These are phyloP conservation scores for Cygnus olor DNA, from an alignment of 2,797 vertebrate genomes.

Conservation along the genomic window DNA sequence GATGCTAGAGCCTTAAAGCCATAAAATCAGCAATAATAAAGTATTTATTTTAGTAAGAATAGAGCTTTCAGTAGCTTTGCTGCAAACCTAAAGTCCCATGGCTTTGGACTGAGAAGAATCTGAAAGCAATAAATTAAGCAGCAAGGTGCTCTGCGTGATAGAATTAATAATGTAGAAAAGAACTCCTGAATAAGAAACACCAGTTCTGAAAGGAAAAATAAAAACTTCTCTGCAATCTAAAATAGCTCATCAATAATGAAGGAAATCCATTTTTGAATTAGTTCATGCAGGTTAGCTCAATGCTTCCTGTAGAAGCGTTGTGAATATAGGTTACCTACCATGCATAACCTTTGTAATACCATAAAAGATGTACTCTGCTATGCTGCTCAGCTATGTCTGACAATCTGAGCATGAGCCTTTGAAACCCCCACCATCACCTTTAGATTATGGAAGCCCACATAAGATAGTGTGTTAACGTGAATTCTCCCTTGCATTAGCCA, in stretches of 20 bases:
- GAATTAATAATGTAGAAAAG: conserved; percentile 60
- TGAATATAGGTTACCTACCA: not conserved
- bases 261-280: not conserved
- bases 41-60: not conserved
- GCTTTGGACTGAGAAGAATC: not conserved
- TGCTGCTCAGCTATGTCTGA: not conserved
- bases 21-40: not conserved
- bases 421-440: not conserved
- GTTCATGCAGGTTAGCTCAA: not conserved
- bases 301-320: not conserved
- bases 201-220: not conserved
- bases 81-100: not conserved
- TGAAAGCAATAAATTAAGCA: conserved; percentile 38
- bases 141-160: conserved; percentile 11
- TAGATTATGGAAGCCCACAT: not conserved
- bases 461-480: accelerated
- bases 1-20: not conserved
- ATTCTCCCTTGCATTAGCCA: not conserved
- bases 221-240: not conserved
- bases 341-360: not conserved
- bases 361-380: not conserved
- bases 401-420: accelerated
- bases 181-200: conserved; percentile 24
- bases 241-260: not conserved
- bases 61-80: not conserved